Evolutionary conservation across 2,888 invertebrate species (phyloP).

Genomic region (Cyrtodaria siliqua): DNA sequence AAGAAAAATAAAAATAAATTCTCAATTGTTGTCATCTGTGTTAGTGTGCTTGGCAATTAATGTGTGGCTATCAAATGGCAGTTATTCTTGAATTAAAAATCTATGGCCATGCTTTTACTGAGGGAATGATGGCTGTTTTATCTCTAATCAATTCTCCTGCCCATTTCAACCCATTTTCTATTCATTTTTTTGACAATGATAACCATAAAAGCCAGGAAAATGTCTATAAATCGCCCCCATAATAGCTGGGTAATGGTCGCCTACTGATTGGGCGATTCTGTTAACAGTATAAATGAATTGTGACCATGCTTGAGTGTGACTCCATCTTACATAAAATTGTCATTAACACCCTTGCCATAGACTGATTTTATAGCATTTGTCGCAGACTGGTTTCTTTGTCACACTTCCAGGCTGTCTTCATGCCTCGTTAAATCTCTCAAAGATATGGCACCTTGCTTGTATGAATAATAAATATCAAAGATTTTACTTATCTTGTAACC

Average conservation of each 20-base stretch:
- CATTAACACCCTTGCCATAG: too few relatives aligned
- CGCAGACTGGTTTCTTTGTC: too few relatives aligned
- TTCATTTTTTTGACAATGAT: slow-evolving; percentile 22
- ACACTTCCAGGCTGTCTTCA: too few relatives aligned
- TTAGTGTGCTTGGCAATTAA: slow-evolving; percentile 15
- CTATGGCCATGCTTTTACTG: slow-evolving; percentile 27
- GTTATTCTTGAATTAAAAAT: slow-evolving; percentile 25
- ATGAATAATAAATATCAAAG: too few relatives aligned
- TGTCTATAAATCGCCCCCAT: slow-evolving; percentile 26
- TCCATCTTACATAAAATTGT: too few relatives aligned
- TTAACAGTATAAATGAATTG: slow-evolving; percentile 16
- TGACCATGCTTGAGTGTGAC: neutral
- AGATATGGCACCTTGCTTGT: too few relatives aligned
- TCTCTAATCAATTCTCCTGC: slow-evolving; percentile 30
- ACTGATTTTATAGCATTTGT: too few relatives aligned
- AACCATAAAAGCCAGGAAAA: slow-evolving; percentile 26
- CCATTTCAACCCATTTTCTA: slow-evolving; percentile 14
- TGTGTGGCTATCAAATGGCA: slow-evolving; percentile 29
- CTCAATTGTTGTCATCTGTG: neutral
- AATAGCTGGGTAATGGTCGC: slow-evolving; percentile 22
- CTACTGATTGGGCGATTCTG: slow-evolving; percentile 13
- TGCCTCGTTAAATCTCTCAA: too few relatives aligned
- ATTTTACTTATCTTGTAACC: too few relatives aligned
- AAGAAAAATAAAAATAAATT: slow-evolving; percentile 2
- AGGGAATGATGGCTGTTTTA: slow-evolving; percentile 31